These are phyloP conservation scores for Phalloptychus januarius DNA, from an alignment of 2,797 vertebrate genomes.

Conservation along the genomic window DNA sequence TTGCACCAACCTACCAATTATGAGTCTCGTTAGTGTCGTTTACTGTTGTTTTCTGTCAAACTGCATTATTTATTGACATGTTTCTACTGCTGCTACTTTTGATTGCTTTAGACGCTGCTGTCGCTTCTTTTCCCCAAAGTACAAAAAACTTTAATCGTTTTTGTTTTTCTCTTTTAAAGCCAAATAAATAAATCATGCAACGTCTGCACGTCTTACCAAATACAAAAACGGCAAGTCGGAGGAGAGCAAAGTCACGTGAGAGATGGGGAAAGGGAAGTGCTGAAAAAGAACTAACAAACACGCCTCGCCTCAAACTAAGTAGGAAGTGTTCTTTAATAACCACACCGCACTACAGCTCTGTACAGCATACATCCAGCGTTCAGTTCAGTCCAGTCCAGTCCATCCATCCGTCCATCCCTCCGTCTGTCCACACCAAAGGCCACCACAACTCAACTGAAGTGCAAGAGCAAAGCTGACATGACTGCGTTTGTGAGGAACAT, in stretches of 20 bases:
- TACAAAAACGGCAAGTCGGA: constrained; percentile 64
- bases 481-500: constrained; percentile 56
- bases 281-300: constrained; percentile 48
- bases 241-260: constrained; percentile 54
- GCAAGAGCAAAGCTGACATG: constrained; percentile 57
- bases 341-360: constrained; percentile 42
- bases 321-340: constrained; percentile 8
- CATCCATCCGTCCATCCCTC: constrained; percentile 45
- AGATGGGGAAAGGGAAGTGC: constrained; percentile 5
- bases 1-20: constrained; percentile 66
- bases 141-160: constrained; percentile 65
- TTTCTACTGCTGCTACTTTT: constrained; percentile 76
- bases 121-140: constrained; percentile 80
- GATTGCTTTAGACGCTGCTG: constrained; percentile 83
- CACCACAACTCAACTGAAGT: constrained; percentile 66
- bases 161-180: constrained; percentile 63
- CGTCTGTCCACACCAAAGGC: constrained; percentile 79
- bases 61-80: constrained; percentile 80
- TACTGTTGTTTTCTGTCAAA: constrained; percentile 52
- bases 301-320: constrained; percentile 38
- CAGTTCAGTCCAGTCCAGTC: constrained; percentile 40
- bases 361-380: constrained; percentile 38
- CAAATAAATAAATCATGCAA: constrained; percentile 83
- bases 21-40: constrained; percentile 59
- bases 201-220: constrained; percentile 81